Percentiles rank a stretch among this genome's conserved stretches.
phyloP scores from a whole-genome alignment of 2,797 vertebrate species.

The Gymnoscopelus braueri region DNA sequence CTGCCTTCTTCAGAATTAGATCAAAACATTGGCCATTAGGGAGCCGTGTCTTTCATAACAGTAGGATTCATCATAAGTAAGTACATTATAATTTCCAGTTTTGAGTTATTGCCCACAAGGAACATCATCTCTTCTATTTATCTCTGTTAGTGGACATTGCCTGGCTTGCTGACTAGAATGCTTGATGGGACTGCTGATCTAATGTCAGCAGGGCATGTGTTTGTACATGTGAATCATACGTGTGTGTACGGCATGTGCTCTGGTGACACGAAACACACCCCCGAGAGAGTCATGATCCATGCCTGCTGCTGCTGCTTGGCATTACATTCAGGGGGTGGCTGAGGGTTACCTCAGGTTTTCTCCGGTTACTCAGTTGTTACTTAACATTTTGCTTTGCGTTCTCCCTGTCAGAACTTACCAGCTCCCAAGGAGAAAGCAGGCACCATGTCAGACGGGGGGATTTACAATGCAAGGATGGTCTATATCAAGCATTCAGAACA shows the following conservation, averaged over 20 bases:
- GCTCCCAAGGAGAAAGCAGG: conserved; percentile 52
- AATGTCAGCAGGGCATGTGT: conserved; percentile 53
- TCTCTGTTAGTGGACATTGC: too few species aligned
- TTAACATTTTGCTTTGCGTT: conserved; percentile 48
- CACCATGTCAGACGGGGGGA: conserved; percentile 80
- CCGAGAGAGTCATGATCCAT: conserved; percentile 6
- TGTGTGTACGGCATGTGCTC: conserved; percentile 57
- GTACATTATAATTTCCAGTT: too few species aligned
- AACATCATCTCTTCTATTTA: too few species aligned
- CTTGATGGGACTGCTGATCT: conserved; percentile 22
- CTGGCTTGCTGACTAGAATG: conserved; percentile 5
- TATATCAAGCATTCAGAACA: conserved; percentile 84
- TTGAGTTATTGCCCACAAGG: too few species aligned
- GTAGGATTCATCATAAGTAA: too few species aligned
- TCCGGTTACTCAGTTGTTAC: conserved; percentile 55
- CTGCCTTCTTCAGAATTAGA: too few species aligned
- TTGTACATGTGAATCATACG: conserved; percentile 63
- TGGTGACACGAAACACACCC: conserved; percentile 53
- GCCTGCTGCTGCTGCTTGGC: conserved; percentile 23
- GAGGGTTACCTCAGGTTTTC: conserved; percentile 57
- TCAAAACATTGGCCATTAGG: too few species aligned
- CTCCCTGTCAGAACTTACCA: conserved; percentile 60
- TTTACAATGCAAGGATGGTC: conserved; percentile 89
- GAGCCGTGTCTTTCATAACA: too few species aligned
- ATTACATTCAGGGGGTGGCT: conserved; percentile 35